Percentiles rank a stretch among this genome's conserved stretches.
These are phyloP conservation scores for Oxygymnocypris stewartii DNA, from an alignment of 2,113 vertebrate species.

Conservation along the genomic window DNA sequence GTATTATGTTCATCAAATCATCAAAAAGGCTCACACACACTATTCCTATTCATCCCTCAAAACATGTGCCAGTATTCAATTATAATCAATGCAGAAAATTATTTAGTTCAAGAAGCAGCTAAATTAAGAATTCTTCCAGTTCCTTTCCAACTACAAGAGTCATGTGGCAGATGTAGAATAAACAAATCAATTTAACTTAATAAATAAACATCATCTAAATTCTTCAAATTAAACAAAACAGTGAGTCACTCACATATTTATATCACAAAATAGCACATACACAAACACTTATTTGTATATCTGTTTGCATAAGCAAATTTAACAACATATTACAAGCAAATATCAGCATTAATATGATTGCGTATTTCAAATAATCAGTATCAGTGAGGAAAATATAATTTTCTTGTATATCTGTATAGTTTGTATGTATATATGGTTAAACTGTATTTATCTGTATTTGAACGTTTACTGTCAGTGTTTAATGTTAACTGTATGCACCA, in stretches of 20 bases:
- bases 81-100: neutral
- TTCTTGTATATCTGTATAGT: too few relatives aligned
- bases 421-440: too few relatives aligned
- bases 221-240: neutral
- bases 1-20: neutral
- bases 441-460: too few relatives aligned
- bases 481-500: too few relatives aligned
- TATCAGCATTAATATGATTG: neutral
- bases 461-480: too few relatives aligned
- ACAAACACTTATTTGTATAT: neutral
- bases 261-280: neutral
- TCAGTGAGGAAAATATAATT: too few relatives aligned
- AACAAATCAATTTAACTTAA: neutral
- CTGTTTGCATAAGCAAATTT: neutral
- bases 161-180: neutral
- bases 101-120: neutral
- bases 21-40: neutral
- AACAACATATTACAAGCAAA: neutral
- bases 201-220: neutral
- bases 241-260: neutral
- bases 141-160: neutral
- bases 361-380: neutral
- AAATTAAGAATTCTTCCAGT: neutral
- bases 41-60: neutral
- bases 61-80: neutral